A percentile compares a stretch with the other conserved stretches of the same genome.
phyloP scores from a whole-genome alignment of 2,797 vertebrate species.

The Chelmon rostratus region DNA sequence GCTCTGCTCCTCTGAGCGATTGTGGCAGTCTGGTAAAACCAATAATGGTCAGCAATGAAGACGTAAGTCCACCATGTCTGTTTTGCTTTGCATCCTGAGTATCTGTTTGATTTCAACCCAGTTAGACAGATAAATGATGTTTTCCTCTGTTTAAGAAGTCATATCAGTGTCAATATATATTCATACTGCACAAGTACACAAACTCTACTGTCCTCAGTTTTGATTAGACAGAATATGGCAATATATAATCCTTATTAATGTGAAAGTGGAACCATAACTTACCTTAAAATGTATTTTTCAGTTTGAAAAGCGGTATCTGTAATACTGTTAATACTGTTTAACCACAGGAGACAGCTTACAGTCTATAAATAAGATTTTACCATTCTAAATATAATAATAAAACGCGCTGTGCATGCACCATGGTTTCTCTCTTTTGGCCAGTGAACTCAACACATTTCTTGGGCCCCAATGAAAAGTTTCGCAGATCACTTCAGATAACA shows the following conservation, averaged over 20 bases:
- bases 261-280: neutral
- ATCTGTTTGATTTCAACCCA: neutral
- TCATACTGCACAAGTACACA: neutral
- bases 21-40: conserved; percentile 68
- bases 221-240: neutral
- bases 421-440: neutral
- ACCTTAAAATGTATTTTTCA: neutral
- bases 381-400: no score
- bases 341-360: neutral
- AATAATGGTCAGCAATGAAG: conserved; percentile 58
- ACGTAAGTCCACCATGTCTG: conserved; percentile 58
- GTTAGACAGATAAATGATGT: neutral
- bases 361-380: neutral
- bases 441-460: no score
- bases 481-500: no score
- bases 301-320: no score
- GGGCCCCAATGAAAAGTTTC: neutral
- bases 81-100: neutral
- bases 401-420: neutral
- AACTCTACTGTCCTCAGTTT: neutral
- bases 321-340: neutral
- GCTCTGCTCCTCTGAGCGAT: conserved; percentile 50
- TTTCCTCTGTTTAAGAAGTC: neutral
- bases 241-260: neutral
- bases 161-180: neutral